These are phyloP conservation scores for Hypolimnas misippus DNA, from an alignment of 2,888 invertebrate species.

Conservation along the genomic window DNA sequence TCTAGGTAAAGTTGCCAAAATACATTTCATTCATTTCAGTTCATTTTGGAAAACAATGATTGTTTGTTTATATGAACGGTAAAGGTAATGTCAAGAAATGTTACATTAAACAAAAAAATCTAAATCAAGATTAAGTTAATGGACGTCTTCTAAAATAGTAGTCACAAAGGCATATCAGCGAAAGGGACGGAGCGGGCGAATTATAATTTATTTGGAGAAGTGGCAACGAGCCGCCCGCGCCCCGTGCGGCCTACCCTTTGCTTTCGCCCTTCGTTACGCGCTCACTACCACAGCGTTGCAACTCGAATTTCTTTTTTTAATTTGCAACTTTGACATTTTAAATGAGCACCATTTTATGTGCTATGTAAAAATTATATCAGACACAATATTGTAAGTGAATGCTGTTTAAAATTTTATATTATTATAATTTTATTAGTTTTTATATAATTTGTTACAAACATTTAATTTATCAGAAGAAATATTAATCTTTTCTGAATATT, in stretches of 20 bases:
- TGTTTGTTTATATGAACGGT: background rate
- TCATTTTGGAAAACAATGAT: too few species aligned
- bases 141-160: constrained; percentile 58
- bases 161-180: constrained; percentile 55
- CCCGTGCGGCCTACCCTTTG: constrained; percentile 79
- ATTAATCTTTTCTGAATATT: too few species aligned
- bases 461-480: too few species aligned
- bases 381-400: too few species aligned
- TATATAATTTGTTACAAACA: too few species aligned
- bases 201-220: constrained; percentile 85
- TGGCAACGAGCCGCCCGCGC: constrained; percentile 71
- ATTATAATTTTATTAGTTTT: too few species aligned
- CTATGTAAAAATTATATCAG: too few species aligned
- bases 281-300: constrained; percentile 64
- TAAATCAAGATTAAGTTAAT: constrained; percentile 35
- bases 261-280: constrained; percentile 83
- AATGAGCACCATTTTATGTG: background rate
- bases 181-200: constrained; percentile 72
- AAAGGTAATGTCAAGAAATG: background rate
- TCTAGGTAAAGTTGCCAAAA: too few species aligned
- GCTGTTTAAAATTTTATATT: too few species aligned
- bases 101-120: background rate
- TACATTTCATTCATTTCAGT: too few species aligned
- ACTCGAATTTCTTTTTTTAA: constrained; percentile 55
- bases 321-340: constrained; percentile 8